Base-by-base conservation (phyloP, 2,888 invertebrate genomes). In the Ditula angustiorana region DNA sequence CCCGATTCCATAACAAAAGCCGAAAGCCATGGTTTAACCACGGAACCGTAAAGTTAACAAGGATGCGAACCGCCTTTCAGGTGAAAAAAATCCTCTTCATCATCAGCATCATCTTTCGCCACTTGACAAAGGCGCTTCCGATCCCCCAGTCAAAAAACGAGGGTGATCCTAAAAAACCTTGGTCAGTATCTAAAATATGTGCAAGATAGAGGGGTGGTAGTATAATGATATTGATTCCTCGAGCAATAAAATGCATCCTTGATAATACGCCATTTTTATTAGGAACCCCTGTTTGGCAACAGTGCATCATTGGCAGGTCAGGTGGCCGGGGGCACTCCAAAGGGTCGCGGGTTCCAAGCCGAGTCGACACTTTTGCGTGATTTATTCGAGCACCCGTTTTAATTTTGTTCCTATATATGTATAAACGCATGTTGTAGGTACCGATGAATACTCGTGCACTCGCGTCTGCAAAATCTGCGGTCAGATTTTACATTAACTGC, bases 341-440 rank as follows among this genome's bases (percentile, higher is more conserved):
- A 89, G 89, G 90, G 85, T 81, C 81, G 74, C 71, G 73, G 74
- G 73, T 79, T 83, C 83, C 77, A 66, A 82, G 82, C 83, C 64
- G 60, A 60, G 57, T 85, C 85, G 86, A 86, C 84, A 80, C 76
- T 85, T 85, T 77, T 70, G 47, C 74, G 81, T 90, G 90, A 92
- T 90, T 90, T 90, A 92, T 72, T 63, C 70, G 71, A 60, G 82
- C 83, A 55, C 55, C 79, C 82, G 81, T 83, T 89, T 90, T 88
- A 88, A 88, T 89, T 88, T 85, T 77, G 76, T 79, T 70, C 73
- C 69, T 59, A 67, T 65, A 62, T 73, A 63, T 71, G 62, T 61
- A 53, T 49, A 33, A 63, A 57, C 3, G 30, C 60, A 19, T 49
- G 49, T 55, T 26, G 21, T 46, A 23, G 3, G 11, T 11, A 46